A percentile compares a stretch with the other conserved stretches of the same genome.
Conservation (phyloP, 2,113 vertebrate genomes). For the Bucco capensis region DNA sequence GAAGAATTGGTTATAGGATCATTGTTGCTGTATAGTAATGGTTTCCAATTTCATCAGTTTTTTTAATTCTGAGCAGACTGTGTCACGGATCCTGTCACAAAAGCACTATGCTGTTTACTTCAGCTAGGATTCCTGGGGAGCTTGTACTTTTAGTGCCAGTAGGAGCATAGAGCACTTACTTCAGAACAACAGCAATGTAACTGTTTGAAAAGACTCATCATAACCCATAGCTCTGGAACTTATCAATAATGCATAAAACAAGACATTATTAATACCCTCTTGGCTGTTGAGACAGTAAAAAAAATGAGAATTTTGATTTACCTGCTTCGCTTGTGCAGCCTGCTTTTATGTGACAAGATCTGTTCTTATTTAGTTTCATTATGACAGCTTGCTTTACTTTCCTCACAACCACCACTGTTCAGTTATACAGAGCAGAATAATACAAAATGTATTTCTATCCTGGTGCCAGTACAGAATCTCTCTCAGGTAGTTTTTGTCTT, state of each 20-base stretch:
- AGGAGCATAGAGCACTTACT: neutral
- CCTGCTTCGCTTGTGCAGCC: neutral
- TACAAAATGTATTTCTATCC: neutral
- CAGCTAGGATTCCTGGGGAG: neutral
- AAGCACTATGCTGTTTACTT: neutral
- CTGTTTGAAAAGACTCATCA: neutral
- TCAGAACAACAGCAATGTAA: neutral
- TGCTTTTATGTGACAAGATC: neutral
- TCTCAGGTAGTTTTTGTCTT: neutral
- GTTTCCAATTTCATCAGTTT: neutral
- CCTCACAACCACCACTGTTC: neutral
- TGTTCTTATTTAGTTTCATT: neutral
- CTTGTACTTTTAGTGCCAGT: neutral
- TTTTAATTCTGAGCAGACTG: neutral
- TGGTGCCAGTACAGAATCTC: neutral
- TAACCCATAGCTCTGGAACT: neutral
- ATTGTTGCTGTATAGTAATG: neutral
- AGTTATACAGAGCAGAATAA: neutral
- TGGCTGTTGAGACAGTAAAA: neutral
- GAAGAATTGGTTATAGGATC: neutral
- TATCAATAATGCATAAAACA: neutral
- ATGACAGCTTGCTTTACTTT: neutral
- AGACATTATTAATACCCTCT: neutral
- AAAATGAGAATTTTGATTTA: neutral
- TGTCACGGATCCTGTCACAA: neutral